Base-by-base conservation (phyloP, 1,140 invertebrate species). In the Penaeus japonicus region DNA sequence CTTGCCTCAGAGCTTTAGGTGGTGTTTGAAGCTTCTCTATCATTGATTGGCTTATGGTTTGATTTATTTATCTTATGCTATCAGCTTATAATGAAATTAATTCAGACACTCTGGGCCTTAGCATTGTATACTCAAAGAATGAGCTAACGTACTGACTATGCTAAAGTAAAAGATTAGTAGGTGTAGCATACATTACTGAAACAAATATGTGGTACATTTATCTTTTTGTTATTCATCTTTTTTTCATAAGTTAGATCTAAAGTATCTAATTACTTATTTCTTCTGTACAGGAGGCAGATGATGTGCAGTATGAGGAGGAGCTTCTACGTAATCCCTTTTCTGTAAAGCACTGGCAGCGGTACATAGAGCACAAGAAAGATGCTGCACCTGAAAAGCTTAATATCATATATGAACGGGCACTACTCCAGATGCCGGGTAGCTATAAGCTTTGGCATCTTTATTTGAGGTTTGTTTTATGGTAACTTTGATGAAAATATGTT, bases 391-490 rank as follows among this genome's bases (percentile, higher is more conserved):
- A 95, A 92, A 86, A 89, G 15, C 95, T 99, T 5, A 99, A 99
- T 92, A 94, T 98, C 89, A 96, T 99, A 22, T 99, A 98, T 93
- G 98, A 99, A 93, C 94, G 99, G 92, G 97, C 98, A 22, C 92
- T 99, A 0, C 98, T 98, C 93, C 97, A 99, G 93, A 93, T 99
- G 57, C 98, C 99, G 22, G 98, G 98, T 70, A 99, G 98, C 91
- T 99, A 99, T 92, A 99, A 99, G 93, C 93, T 99, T 62, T 99
- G 99, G 99, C 98, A 99, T 92, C 96, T 96, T 92, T 99, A 99
- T 93, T 93, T 99, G 70, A 96, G 96, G 91, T 94, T 97, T 70
- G 94, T 30, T 73, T 73, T 73, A 27, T 73, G 4, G 5, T 59
- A 59, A 30, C 18, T 24, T 22, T 32, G 30, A 18, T 47, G 10